These are phyloP conservation scores for Clepsis dumicolana DNA, from an alignment of 2,888 invertebrate species.

Conservation along the genomic window DNA sequence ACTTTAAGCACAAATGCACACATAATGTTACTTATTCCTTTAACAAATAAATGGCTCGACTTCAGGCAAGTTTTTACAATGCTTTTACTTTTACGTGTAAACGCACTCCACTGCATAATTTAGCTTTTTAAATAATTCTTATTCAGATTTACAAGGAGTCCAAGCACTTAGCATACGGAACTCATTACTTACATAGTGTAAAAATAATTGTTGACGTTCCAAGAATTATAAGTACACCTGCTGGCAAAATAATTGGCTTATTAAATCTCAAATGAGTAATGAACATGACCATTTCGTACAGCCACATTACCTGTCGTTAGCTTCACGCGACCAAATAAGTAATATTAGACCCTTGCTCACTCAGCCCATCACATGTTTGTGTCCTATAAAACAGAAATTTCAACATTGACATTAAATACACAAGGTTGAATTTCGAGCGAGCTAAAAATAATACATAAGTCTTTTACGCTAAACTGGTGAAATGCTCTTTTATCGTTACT, in stretches of 20 bases:
- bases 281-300: conserved; percentile 36
- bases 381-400: conserved; percentile 24
- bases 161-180: conserved; percentile 10
- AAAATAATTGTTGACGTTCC: conserved; percentile 8
- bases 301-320: conserved; percentile 43
- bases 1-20: neutral
- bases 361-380: conserved; percentile 53
- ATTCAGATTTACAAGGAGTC: neutral
- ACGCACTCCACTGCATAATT: neutral
- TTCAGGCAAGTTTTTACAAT: neutral
- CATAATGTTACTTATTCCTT: neutral
- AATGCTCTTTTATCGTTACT: conserved; percentile 37
- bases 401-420: neutral
- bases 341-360: conserved; percentile 47
- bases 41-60: neutral
- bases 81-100: neutral
- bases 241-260: conserved; percentile 36
- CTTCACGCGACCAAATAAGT: conserved; percentile 44
- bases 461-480: neutral
- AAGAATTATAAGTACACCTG: conserved; percentile 23
- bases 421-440: neutral
- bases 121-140: neutral
- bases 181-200: conserved; percentile 16
- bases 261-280: conserved; percentile 37
- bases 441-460: neutral